Evolutionary conservation across 2,113 vertebrate genomes (phyloP), one percentile per base, ranked within the genome.

Genomic region (Helogale parvula): DNA sequence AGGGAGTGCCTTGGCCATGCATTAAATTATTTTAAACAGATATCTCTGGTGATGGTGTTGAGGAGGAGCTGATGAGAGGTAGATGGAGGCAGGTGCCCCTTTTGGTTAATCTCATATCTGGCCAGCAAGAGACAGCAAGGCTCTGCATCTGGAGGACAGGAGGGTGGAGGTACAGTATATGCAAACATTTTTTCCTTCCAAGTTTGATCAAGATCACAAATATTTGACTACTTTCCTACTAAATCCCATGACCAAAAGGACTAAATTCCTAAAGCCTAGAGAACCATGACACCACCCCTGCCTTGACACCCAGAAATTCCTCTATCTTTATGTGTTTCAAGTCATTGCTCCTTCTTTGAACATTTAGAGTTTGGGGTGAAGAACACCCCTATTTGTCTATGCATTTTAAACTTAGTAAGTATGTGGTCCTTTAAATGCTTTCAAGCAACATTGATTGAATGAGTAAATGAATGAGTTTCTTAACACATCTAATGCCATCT

Each of bases 41-140:
- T 47, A 14, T 57, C n/a, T 31, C 57, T 8, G 33, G 63, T 3
- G 27, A 12, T 15, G 25, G 11, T 47, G 10, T 27, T 15, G 12
- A 63, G 57, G 38, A 33, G n/a, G 47, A 2, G 12, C 65, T 80
- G 54, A n/a, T 60, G 27, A 81, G 38, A 45, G 25, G 3, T 7
- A 15, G 63, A 13, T n/a, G 33, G 27, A 38, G 23, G 69, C 11
- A 29, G 57, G 68, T 7, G 54, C 9, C 60, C 33, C 29, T 33
- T 27, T 31, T 2, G 6, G 29, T 17, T 6, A 21, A 21, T 1
- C 14, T 47, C 47, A 4, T 3, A 4, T 57, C 4, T 12, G 35
- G 41, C 65, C 17, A 50, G 23, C 7, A 10, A n/a, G n/a, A 13
- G 7, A 13, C 9, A 25, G 1, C 14, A 27, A 52, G 7, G 15